Percentiles rank a stretch among this genome's conserved stretches.
These are phyloP conservation scores for Forbesichthys agassizii DNA, from an alignment of 2,113 vertebrate species.

Conservation along the genomic window DNA sequence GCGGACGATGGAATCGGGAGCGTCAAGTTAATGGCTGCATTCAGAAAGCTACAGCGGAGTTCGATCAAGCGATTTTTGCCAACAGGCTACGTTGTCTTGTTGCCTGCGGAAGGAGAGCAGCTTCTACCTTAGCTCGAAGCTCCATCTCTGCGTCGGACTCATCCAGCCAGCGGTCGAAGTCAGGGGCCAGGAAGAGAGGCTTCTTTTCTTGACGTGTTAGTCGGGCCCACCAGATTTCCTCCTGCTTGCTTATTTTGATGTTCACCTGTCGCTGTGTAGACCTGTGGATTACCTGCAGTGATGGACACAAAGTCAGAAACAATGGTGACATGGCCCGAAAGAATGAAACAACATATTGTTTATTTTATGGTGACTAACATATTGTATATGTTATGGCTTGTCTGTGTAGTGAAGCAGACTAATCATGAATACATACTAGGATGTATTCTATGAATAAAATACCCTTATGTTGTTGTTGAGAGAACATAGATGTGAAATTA, in stretches of 20 bases:
- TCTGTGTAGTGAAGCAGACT: no score
- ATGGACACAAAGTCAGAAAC: background rate
- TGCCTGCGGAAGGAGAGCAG: no score
- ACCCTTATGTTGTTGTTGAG: no score
- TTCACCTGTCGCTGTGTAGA: conserved; percentile 91
- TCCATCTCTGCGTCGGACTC: conserved; percentile 97
- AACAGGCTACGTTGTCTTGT: no score
- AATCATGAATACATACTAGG: no score
- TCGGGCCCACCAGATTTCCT: conserved; percentile 91
- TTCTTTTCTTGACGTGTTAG: conserved; percentile 92
- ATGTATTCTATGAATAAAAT: no score
- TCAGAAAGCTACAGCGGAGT: no score
- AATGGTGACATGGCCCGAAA: no score
- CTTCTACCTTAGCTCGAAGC: conserved; percentile 85
- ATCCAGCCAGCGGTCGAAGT: conserved; percentile 97
- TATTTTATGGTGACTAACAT: background rate
- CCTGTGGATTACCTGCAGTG: conserved; percentile 78
- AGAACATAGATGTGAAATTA: background rate
- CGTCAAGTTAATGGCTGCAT: no score
- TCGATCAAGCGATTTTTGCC: no score
- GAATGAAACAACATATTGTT: background rate
- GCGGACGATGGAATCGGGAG: no score
- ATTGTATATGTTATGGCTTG: no score
- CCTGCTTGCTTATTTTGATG: conserved; percentile 87
- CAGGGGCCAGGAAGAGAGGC: conserved; percentile 88